Evolutionary conservation across 23 tunicate genomes (phyloP).

Genomic region (Phallusia fumigata): DNA sequence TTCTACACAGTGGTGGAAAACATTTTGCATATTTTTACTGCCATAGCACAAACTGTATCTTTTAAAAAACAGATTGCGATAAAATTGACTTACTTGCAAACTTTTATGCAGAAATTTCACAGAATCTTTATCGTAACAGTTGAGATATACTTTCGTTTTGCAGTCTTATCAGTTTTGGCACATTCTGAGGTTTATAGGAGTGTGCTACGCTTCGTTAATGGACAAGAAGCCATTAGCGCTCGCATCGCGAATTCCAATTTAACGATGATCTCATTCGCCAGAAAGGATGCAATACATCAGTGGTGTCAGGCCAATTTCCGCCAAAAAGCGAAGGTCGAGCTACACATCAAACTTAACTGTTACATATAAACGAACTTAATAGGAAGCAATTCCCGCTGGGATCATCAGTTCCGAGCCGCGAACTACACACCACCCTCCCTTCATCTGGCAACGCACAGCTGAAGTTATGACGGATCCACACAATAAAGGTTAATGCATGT

Average conservation of each 20-base stretch:
- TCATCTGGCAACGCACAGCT: not conserved
- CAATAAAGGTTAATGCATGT: not conserved
- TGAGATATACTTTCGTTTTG: not conserved
- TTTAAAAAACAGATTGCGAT: too few relatives aligned
- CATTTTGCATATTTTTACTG: not conserved
- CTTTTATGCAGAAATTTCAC: too few relatives aligned
- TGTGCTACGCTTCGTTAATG: conserved; percentile 2
- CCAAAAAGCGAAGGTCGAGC: conserved; percentile 11
- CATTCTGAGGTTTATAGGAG: not conserved
- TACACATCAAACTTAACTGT: conserved; percentile 2
- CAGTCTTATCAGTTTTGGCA: not conserved
- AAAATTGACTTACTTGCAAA: too few relatives aligned
- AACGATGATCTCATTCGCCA: conserved; percentile 11
- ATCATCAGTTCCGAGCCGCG: conserved; percentile 4
- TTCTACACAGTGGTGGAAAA: not conserved
- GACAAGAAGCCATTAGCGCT: conserved; percentile 8
- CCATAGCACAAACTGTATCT: too few relatives aligned
- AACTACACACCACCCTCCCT: not conserved
- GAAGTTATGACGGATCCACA: not conserved
- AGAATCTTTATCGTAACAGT: not conserved
- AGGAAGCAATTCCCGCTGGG: conserved; percentile 3
- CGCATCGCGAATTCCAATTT: not conserved
- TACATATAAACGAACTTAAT: not conserved
- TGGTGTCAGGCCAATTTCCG: conserved; percentile 8
- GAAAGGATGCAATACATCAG: conserved; percentile 4